Conservation (phyloP, 2,113 vertebrate species). For the Halichoerus grypus region DNA sequence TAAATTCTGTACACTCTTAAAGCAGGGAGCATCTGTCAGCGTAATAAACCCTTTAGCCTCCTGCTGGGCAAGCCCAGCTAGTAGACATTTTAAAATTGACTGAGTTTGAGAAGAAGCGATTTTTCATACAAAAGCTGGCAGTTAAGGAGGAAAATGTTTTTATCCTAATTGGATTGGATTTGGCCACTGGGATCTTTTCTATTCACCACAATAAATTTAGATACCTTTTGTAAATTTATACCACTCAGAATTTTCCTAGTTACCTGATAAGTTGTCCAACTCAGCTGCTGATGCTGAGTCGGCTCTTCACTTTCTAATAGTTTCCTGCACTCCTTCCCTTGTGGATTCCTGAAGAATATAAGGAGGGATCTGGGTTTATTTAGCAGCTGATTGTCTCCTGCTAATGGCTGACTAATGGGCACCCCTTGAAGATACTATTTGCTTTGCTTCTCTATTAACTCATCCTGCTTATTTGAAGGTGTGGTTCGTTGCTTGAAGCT, state of each 20-base stretch:
- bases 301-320: background rate
- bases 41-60: constrained; percentile 59
- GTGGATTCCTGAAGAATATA: background rate
- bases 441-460: constrained; percentile 59
- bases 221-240: constrained; percentile 50
- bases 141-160: constrained; percentile 60
- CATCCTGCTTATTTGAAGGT: constrained; percentile 12
- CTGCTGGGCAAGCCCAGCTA: constrained; percentile 51
- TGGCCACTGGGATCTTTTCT: constrained; percentile 63
- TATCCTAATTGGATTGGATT: constrained; percentile 69
- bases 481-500: constrained; percentile 40
- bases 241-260: constrained; percentile 25
- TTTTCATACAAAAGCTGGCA: constrained; percentile 71
- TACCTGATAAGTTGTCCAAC: background rate
- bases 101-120: background rate
- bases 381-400: background rate
- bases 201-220: constrained; percentile 58
- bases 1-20: constrained; percentile 49
- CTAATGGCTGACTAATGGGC: background rate
- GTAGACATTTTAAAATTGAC: constrained; percentile 65
- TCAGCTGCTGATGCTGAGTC: background rate
- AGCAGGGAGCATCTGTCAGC: background rate
- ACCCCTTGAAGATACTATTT: constrained; percentile 33
- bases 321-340: background rate
- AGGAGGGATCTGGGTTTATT: background rate